These are phyloP conservation scores for Psettodes erumei DNA, from an alignment of 2,113 vertebrate species.

Conservation along the genomic window DNA sequence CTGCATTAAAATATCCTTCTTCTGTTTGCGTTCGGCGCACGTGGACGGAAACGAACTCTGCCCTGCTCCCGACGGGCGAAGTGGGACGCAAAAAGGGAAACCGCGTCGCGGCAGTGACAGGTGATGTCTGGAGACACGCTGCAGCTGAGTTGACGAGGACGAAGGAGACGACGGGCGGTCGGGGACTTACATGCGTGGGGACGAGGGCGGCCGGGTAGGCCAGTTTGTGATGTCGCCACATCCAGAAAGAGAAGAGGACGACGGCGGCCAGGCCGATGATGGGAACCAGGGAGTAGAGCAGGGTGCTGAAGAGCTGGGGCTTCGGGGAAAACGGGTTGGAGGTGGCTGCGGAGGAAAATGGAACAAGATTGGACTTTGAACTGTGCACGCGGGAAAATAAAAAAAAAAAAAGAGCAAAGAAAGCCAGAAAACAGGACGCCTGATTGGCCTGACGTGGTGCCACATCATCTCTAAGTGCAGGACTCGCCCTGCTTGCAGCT, in stretches of 20 bases:
- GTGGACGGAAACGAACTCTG: too few species aligned
- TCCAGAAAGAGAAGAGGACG: constrained; percentile 96
- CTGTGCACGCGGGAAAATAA: not conserved
- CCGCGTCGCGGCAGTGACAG: constrained; percentile 60
- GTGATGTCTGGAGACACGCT: constrained; percentile 22
- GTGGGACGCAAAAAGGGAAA: constrained; percentile 41
- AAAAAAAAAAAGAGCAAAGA: not conserved
- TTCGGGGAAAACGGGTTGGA: constrained; percentile 92
- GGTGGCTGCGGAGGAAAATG: constrained; percentile 84
- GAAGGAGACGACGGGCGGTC: constrained; percentile 12
- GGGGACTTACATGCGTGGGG: constrained; percentile 94
- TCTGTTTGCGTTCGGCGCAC: too few species aligned
- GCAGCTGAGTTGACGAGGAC: not conserved
- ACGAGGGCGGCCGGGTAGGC: constrained; percentile 97
- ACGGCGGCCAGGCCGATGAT: constrained; percentile 94
- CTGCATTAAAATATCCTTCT: not conserved
- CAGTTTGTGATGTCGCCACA: constrained; percentile 98
- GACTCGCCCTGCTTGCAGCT: constrained; percentile 49
- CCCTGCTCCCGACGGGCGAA: constrained; percentile 34
- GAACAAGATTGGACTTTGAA: not conserved
- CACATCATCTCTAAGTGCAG: constrained; percentile 50
- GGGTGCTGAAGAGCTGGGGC: constrained; percentile 92
- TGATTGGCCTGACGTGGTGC: constrained; percentile 47
- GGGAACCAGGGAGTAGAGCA: constrained; percentile 96
- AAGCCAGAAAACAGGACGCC: not conserved